These are phyloP conservation scores for Heterotilapia buettikoferi DNA, from an alignment of 2,113 vertebrate genomes.

Conservation along the genomic window DNA sequence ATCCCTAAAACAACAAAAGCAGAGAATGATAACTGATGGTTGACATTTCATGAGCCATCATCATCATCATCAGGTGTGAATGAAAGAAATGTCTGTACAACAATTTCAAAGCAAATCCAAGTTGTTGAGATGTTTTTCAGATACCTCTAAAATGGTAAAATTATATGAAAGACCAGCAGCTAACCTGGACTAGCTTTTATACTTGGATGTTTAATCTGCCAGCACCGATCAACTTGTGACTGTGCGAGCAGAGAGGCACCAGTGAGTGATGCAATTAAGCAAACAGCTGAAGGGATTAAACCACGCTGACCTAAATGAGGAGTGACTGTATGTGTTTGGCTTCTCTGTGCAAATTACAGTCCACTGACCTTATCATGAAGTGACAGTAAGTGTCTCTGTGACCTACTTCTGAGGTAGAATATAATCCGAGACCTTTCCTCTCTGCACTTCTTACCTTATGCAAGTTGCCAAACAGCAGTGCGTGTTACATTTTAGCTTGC, in stretches of 20 bases:
- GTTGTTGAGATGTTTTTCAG: neutral
- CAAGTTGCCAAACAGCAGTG: neutral
- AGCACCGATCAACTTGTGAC: neutral
- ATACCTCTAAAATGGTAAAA: neutral
- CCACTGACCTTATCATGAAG: constrained; percentile 7
- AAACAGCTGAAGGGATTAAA: constrained; percentile 49
- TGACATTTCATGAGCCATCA: neutral
- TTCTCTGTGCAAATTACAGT: neutral
- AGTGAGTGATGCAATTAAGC: constrained; percentile 37
- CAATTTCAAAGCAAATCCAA: neutral
- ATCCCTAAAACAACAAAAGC: neutral
- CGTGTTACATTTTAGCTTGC: neutral
- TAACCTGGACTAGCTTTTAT: neutral
- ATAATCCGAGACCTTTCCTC: neutral
- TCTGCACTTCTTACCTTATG: neutral
- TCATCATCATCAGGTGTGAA: neutral
- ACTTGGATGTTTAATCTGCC: neutral
- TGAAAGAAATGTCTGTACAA: neutral
- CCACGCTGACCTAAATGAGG: constrained; percentile 38
- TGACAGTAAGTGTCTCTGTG: constrained; percentile 1
- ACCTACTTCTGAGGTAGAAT: constrained; percentile 27
- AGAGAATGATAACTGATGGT: neutral
- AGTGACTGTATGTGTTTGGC: neutral
- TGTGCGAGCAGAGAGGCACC: neutral
- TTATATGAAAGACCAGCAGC: neutral